Evolutionary conservation across 1,140 invertebrate genomes (phyloP), one percentile per base, ranked within the genome.

Genomic region (Heliconius himera): DNA sequence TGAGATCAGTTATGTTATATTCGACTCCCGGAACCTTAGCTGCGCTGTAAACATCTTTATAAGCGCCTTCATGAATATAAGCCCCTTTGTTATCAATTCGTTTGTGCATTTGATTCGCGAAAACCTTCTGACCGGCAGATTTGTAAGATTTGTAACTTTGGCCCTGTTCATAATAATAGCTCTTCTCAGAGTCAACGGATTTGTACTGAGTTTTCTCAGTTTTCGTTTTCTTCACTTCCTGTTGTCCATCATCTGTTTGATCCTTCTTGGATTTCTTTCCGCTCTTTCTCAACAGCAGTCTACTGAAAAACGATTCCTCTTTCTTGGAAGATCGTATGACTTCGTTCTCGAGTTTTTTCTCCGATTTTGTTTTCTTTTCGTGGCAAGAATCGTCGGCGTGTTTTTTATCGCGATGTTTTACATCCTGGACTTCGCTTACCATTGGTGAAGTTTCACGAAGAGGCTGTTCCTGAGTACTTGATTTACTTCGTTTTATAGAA

Each of bases 241-340:
- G 88, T 76, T 91, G 89, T 77, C 85, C 81, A 46, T 95, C 91
- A 66, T 95, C 95, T 13, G 93, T 94, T 70, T 95, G 94, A 77
- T 95, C 95, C 76, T 95, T 95, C 76, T 96, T 96, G 81, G 96
- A 96, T 87, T 96, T 96, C 83, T 96, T 96, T 20, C 96, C 96
- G 83, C 96, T 97, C 82, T 96, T 95, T 73, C 96, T 95, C 11
- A 96, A 91, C 41, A 97, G 94, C 26, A 97, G 88, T 77, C 96
- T 95, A 46, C 96, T 95, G 88, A 97, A 96, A 84, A 97, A 96
- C 29, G 96, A 96, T 74, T 95, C 94, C 79, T 96, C 95, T 85
- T 94, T 95, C 87, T 95, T 95, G 29, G 88, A 88, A 80, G 91
- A 90, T 80, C 90, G 88, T 77, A 94, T 93, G 73, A 88, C 89